Evolutionary conservation across 2,797 vertebrate species (phyloP).

Genomic region (Mus caroli): DNA sequence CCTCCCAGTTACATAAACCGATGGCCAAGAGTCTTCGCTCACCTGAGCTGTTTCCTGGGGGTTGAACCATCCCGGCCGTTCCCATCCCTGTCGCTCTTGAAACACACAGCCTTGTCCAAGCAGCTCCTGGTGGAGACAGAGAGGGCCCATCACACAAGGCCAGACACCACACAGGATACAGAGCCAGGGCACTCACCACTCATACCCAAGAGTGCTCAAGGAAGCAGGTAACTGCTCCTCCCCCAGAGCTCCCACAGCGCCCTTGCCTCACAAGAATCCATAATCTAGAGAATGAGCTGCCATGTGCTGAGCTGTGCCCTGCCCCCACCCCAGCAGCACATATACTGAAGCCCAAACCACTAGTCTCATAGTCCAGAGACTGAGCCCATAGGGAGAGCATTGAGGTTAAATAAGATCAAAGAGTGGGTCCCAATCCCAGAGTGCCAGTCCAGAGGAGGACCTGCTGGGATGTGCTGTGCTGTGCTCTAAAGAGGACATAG

Average conservation of each 20-base stretch:
- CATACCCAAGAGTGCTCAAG: too few species aligned
- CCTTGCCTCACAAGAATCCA: neutral
- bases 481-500: rapidly evolving
- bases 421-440: neutral
- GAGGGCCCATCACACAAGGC: rapidly evolving
- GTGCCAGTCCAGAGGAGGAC: neutral
- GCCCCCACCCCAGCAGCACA: neutral
- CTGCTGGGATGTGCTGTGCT: neutral
- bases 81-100: slow-evolving; percentile 98
- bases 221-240: neutral
- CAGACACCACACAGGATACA: rapidly evolving
- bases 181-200: rapidly evolving
- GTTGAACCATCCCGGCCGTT: slow-evolving; percentile 97
- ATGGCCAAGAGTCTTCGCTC: slow-evolving; percentile 75
- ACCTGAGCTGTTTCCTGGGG: slow-evolving; percentile 91
- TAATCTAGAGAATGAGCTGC: neutral
- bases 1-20: neutral
- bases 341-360: neutral
- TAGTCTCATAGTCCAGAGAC: neutral
- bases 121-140: slow-evolving; percentile 90
- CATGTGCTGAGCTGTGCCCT: rapidly evolving
- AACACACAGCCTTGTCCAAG: slow-evolving; percentile 94
- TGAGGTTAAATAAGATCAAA: neutral
- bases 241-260: neutral
- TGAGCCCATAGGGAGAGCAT: neutral